Percentiles rank a stretch among this genome's conserved stretches.
Evolutionary conservation across 2,113 vertebrate genomes (phyloP).

Genomic region (Athene noctua): DNA sequence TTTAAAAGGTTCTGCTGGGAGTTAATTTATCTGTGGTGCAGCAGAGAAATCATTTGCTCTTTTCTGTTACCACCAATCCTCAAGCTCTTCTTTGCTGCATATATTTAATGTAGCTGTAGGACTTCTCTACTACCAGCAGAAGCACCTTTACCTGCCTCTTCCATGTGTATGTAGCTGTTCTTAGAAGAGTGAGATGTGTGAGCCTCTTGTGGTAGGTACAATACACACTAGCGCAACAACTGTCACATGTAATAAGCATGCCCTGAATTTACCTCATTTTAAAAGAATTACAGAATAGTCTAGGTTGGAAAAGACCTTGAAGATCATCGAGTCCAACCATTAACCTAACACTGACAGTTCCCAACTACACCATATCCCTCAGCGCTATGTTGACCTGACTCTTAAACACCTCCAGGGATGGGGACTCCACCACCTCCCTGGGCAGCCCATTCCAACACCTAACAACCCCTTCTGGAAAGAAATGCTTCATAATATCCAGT

Average conservation of each 20-base stretch:
- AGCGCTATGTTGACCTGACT: too few relatives aligned
- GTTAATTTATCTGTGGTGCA: neutral
- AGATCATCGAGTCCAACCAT: too few relatives aligned
- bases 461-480: too few relatives aligned
- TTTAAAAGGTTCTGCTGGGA: neutral
- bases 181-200: neutral
- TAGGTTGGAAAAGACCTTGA: too few relatives aligned
- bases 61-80: neutral
- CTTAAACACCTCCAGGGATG: too few relatives aligned
- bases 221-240: neutral
- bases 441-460: too few relatives aligned
- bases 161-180: neutral
- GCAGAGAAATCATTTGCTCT: neutral
- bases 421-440: too few relatives aligned
- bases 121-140: neutral
- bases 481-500: too few relatives aligned
- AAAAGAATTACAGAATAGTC: neutral
- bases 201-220: neutral
- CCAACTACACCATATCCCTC: too few relatives aligned
- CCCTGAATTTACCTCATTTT: neutral
- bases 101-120: neutral
- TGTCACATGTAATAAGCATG: neutral
- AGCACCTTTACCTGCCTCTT: neutral
- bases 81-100: neutral
- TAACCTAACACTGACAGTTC: too few relatives aligned